Base-by-base conservation (phyloP, 2,113 vertebrate genomes). In the Tragelaphus buxtoni region DNA sequence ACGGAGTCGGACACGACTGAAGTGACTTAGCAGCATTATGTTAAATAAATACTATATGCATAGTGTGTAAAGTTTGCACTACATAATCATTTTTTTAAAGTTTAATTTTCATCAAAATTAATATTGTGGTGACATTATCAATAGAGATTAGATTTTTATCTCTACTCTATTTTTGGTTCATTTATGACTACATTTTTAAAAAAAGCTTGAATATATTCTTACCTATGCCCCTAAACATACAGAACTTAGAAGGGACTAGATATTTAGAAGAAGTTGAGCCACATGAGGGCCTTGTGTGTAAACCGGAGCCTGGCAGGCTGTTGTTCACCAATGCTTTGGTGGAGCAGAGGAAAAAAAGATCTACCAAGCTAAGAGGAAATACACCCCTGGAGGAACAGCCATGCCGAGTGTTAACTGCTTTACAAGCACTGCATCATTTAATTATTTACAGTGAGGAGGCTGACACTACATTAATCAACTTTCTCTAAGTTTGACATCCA, bases 61-160 rank as follows among this genome's bases (percentile, higher is more conserved):
- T 17, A 56, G 20, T 84, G 4, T 82, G 2, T 95, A 10, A 82
- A 65, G 3, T 94, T 80, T 88, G 42, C 32, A 88, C n/a, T 81
- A 56, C 9, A 45, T 8, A 47, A 14, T 90, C 5, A 63, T 84
- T 80, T 72, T 72, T 17, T 90, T 56, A 26, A 90, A 92, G 88
- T 55, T 53, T 77, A 91, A n/a, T 53, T 63, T 91, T 93, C 16
- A 58, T 4, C 60, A 74, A 74, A 89, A 88, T 88, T 26, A 95
- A 90, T 90, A 76, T 86, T 95, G 92, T 60, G 6, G 51, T 94
- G 35, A 91, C 11, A 90, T 87, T 98, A 45, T 94, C 35, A 84
- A 35, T 69, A 69, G 74, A 92, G 7, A 90, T 72, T 51, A 85
- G 42, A 35, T 95, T 65, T 79, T 97, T 86, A 35, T 11, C 32